A percentile compares a stretch with the other conserved stretches of the same genome.
These are phyloP conservation scores for Eilema sororculum DNA, from an alignment of 2,888 invertebrate species.

Conservation along the genomic window DNA sequence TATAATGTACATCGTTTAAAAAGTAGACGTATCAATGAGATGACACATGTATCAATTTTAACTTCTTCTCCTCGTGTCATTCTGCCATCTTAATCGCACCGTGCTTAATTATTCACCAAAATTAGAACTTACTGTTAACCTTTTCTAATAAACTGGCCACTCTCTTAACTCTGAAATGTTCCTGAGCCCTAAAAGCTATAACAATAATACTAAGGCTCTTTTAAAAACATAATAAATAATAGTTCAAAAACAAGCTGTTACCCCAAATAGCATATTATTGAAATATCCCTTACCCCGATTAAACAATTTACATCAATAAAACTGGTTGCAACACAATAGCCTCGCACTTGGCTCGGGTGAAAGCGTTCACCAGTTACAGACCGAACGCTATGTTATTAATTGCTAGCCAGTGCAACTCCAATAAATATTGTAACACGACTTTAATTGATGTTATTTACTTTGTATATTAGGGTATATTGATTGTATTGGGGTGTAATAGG, in stretches of 20 bases:
- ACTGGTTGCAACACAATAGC: conserved; percentile 32
- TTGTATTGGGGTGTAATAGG: conserved; percentile 44
- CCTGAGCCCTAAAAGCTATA: no score
- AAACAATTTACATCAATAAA: conserved; percentile 36
- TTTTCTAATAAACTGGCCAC: no score
- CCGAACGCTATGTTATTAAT: conserved; percentile 45
- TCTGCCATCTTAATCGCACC: no score
- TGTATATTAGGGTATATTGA: conserved; percentile 41
- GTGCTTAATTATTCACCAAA: no score
- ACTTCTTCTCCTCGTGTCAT: no score
- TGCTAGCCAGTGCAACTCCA: conserved; percentile 40
- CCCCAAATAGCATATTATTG: conserved; percentile 9
- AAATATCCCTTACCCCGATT: conserved; percentile 31
- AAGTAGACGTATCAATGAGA: no score
- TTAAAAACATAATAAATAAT: background rate
- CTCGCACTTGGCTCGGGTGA: conserved; percentile 16
- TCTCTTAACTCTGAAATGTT: no score
- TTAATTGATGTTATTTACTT: conserved; percentile 55
- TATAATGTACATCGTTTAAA: no score
- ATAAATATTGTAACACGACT: conserved; percentile 50
- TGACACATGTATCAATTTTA: no score
- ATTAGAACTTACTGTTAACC: no score
- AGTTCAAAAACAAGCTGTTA: background rate
- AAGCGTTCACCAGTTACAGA: conserved; percentile 33
- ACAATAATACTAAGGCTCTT: no score